Evolutionary conservation across 2,113 vertebrate species (phyloP).

Genomic region (Pseudolaguvia tuberculata): DNA sequence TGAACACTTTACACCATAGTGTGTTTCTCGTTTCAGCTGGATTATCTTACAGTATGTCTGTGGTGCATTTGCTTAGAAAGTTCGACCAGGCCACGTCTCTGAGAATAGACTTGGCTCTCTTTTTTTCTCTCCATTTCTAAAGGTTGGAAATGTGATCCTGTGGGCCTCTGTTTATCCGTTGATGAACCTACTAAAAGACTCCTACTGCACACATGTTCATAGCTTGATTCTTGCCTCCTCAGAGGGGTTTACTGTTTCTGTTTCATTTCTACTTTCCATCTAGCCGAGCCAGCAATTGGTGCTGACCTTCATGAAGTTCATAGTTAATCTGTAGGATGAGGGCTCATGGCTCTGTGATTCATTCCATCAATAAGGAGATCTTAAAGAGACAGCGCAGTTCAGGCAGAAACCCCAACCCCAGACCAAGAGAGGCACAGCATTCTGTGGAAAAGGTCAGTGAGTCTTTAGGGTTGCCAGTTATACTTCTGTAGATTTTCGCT

Average conservation of each 20-base stretch:
- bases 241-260: neutral
- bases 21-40: conserved; percentile 2
- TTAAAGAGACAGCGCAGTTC: conserved; percentile 11
- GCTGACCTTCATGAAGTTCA: conserved; percentile 18
- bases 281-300: conserved; percentile 21
- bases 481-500: conserved; percentile 20
- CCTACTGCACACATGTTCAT: conserved; percentile 17
- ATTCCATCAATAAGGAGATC: conserved; percentile 30
- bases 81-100: neutral
- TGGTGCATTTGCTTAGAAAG: neutral
- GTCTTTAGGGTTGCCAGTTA: conserved; percentile 27
- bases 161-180: conserved; percentile 12
- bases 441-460: conserved; percentile 37
- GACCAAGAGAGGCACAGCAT: conserved; percentile 7
- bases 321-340: conserved; percentile 27
- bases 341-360: conserved; percentile 10
- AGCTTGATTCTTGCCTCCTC: conserved; percentile 11
- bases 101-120: conserved; percentile 3
- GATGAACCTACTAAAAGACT: conserved; percentile 24
- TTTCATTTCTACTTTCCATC: conserved; percentile 1
- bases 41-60: neutral
- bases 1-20: neutral
- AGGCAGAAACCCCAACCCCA: neutral
- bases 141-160: conserved; percentile 4
- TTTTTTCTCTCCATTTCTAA: neutral